Evolutionary conservation across 1,140 invertebrate genomes (phyloP).

Genomic region (Penaeus japonicus): DNA sequence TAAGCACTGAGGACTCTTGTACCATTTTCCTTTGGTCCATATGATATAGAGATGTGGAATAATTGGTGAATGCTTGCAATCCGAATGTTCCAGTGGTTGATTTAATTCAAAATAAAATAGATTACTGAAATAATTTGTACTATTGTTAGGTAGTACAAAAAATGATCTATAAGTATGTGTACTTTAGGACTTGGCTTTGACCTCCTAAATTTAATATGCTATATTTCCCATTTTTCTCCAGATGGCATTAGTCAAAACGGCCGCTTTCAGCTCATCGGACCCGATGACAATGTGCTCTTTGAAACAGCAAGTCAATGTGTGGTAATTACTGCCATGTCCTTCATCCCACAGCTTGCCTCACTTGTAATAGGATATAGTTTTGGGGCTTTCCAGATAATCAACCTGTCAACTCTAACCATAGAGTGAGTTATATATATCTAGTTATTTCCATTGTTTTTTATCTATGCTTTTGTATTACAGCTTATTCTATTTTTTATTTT

Average conservation of each 20-base stretch:
- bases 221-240: not conserved
- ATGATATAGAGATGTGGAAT: no score
- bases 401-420: slow-evolving; percentile 69
- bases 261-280: slow-evolving; percentile 51
- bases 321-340: slow-evolving; percentile 65
- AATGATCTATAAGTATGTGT: not conserved
- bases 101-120: no score
- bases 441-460: not conserved
- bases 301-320: slow-evolving; percentile 42
- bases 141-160: no score
- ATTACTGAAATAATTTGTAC: no score
- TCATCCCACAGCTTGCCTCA: slow-evolving; percentile 71
- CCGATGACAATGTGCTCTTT: slow-evolving; percentile 55
- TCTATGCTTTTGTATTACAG: not conserved
- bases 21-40: no score
- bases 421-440: slow-evolving; percentile 64
- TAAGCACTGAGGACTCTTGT: no score
- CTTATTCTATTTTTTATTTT: not conserved
- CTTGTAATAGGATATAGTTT: slow-evolving; percentile 76
- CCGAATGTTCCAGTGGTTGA: no score
- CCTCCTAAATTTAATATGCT: not conserved
- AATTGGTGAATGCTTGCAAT: no score
- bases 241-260: slow-evolving; percentile 47
- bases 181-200: not conserved
- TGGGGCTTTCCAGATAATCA: slow-evolving; percentile 77